Base-by-base conservation (phyloP, 2,888 invertebrate genomes). In the Parthenolecanium corni region DNA sequence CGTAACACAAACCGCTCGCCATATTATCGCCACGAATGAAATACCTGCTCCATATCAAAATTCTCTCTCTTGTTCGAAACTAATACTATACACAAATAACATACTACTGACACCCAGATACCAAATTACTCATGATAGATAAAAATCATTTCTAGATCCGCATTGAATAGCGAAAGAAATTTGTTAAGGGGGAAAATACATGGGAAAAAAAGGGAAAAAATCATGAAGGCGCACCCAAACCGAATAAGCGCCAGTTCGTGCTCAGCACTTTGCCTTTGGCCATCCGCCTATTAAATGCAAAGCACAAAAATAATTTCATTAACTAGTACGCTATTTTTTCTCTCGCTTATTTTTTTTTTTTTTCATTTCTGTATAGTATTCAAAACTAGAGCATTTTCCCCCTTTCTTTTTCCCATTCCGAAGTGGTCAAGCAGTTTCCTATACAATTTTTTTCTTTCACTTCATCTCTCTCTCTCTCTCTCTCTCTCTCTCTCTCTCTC, bases 271-370 rank as follows among this genome's bases (percentile, higher is more conserved):
- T 46, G 57, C 57, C 47, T 18, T 18, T n/a, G 46, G 57, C 57
- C 31, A 24, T 46, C 16, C 44, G 25, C 46, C 44, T 44, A 46
- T 44, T 57, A 57, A 57, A 46, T 46, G 57, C 54, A 31, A 31
- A 31, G 54, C 57, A 57, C 57, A 57, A 57, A n/a, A n/a, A 57
- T 56, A 56, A 56, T 57, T 57, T 57, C 57, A 57, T 57, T 47
- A 57, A 57, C 57, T 46, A 44, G 57, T 57, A 46, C 31, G 9
- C 4, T 31, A 6, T 31, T 54, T 53, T 42, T 52, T 52, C 31
- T n/a, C n/a, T n/a, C n/a, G n/a, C 31, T 31, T 31, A 31, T 9
- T 31, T 31, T 31, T 31, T 9, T 31, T 9, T 31, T 9, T 9
- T 4, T 31, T 9, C 9, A 6, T 31, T 31, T 31, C 9, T 31